phyloP scores from a whole-genome alignment of 2,888 invertebrate genomes.

The Lasius fuliginosus region DNA sequence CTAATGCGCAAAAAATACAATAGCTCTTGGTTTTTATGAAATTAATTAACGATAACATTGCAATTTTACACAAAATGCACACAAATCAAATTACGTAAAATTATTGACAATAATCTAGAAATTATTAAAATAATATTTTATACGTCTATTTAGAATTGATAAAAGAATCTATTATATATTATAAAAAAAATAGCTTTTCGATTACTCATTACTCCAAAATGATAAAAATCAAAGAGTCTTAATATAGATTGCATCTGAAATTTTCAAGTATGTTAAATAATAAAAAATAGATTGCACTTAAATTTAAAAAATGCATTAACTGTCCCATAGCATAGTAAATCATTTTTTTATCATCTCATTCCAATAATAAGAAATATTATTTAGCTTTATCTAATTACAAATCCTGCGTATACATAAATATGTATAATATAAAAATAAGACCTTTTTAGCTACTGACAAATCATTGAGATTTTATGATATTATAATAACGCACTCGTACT shows the following conservation, averaged over 20 bases:
- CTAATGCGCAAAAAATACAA: background rate
- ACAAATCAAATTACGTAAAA: background rate
- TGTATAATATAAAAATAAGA: background rate
- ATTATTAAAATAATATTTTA: background rate
- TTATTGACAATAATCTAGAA: background rate
- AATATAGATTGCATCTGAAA: background rate
- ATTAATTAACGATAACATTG: background rate
- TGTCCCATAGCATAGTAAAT: no score
- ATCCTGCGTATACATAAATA: background rate
- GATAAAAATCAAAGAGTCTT: background rate
- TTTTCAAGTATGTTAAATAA: background rate
- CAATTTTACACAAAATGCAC: background rate
- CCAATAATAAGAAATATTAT: background rate
- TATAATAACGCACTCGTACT: background rate
- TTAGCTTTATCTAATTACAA: background rate
- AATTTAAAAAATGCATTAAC: constrained; percentile 17
- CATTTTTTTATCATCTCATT: background rate
- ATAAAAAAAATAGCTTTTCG: background rate
- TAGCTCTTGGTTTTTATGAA: background rate
- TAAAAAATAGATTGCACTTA: background rate
- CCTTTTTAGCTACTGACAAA: background rate
- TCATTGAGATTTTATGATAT: constrained; percentile 2
- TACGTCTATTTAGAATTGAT: background rate
- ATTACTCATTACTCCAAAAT: background rate
- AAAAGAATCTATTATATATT: background rate